A percentile compares a stretch with the other conserved stretches of the same genome.
Evolutionary conservation across 2,888 invertebrate species (phyloP).

Genomic region (Drosophila picticornis): DNA sequence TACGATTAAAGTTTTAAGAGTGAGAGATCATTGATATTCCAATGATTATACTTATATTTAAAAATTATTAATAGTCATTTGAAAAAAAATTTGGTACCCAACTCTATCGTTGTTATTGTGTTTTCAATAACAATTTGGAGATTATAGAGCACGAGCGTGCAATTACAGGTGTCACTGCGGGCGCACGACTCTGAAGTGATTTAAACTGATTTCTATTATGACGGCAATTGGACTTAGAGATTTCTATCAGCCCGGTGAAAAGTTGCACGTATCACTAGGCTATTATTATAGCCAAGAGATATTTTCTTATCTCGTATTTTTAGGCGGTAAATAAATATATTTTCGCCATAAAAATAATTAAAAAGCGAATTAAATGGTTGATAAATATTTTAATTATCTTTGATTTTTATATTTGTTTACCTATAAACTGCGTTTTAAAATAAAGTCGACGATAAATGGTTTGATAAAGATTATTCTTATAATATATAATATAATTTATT

Average conservation of each 20-base stretch:
- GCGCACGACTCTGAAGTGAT: constrained; percentile 31
- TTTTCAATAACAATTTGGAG: constrained; percentile 17
- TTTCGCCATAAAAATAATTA: neutral
- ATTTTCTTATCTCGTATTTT: neutral
- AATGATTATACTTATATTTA: neutral
- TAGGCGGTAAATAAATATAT: neutral
- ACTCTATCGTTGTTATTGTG: constrained; percentile 4
- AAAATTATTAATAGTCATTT: neutral
- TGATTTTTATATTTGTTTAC: neutral
- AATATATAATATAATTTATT: neutral
- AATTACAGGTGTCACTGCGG: constrained; percentile 45
- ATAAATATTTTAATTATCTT: neutral
- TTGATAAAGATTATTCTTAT: neutral
- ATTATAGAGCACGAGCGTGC: constrained; percentile 32
- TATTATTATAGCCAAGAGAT: neutral
- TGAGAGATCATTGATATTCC: constrained; percentile 2
- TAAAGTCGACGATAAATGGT: neutral
- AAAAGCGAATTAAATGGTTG: neutral
- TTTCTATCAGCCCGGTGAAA: constrained; percentile 2
- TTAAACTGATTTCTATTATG: constrained; percentile 43
- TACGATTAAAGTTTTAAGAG: neutral
- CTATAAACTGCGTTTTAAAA: neutral
- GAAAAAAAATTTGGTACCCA: constrained; percentile 1
- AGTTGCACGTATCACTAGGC: neutral
- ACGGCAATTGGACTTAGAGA: constrained; percentile 17